Evolutionary conservation across 2,888 invertebrate species (phyloP).

Genomic region (Hypsopygia costalis): DNA sequence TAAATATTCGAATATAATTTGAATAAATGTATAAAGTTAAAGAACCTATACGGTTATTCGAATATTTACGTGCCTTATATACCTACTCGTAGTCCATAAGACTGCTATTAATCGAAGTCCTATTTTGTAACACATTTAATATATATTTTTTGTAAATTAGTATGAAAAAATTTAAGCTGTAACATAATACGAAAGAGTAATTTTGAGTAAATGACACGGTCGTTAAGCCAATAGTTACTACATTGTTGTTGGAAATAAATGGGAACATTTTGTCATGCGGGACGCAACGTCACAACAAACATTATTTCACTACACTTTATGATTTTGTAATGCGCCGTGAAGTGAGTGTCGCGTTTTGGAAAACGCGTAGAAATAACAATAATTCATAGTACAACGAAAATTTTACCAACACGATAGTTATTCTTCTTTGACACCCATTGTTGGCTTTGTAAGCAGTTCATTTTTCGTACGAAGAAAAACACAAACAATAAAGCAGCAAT

Average conservation of each 20-base stretch:
- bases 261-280: slow-evolving; percentile 70
- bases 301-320: slow-evolving; percentile 74
- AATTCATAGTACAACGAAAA: slow-evolving; percentile 31
- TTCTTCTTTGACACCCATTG: background rate
- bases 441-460: too few species aligned
- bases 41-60: too few species aligned
- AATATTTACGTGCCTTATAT: too few species aligned
- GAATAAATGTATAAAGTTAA: too few species aligned
- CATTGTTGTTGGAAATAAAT: slow-evolving; percentile 75
- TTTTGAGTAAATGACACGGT: slow-evolving; percentile 60
- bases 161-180: too few species aligned
- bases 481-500: background rate
- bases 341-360: slow-evolving; percentile 56
- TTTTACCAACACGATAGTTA: background rate
- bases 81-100: too few species aligned
- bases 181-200: slow-evolving; percentile 44
- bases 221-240: slow-evolving; percentile 67
- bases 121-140: too few species aligned
- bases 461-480: too few species aligned
- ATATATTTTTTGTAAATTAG: too few species aligned
- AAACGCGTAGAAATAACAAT: slow-evolving; percentile 53
- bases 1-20: too few species aligned
- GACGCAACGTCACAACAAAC: slow-evolving; percentile 76
- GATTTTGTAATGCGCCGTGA: slow-evolving; percentile 70
- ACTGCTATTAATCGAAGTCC: too few species aligned